These are phyloP conservation scores for Sturnira hondurensis DNA, from an alignment of 2,113 vertebrate species.

Conservation along the genomic window DNA sequence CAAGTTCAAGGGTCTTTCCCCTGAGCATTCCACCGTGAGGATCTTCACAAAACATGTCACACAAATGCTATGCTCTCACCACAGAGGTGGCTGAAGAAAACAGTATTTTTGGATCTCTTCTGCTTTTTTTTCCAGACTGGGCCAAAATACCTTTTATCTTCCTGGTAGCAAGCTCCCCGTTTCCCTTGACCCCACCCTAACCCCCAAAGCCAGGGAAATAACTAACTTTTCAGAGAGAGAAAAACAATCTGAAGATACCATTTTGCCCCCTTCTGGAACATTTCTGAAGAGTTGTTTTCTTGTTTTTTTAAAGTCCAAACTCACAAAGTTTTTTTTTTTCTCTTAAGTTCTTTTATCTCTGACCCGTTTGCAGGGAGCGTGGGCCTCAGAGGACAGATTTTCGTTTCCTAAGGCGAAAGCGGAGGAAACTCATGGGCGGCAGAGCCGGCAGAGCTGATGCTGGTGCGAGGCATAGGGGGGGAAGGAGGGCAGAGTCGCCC, in stretches of 20 bases:
- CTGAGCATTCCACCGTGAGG: not conserved
- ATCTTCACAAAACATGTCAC: slow-evolving; percentile 7
- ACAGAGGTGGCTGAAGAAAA: not conserved
- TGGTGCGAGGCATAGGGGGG: too few relatives aligned
- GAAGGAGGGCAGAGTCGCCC: not conserved
- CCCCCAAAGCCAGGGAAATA: not conserved
- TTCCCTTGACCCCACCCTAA: not conserved
- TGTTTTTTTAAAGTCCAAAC: not conserved
- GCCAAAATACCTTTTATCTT: slow-evolving; percentile 43
- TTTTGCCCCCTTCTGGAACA: not conserved
- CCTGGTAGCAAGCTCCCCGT: not conserved
- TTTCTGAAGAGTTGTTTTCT: slow-evolving; percentile 38
- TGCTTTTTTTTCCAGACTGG: not conserved
- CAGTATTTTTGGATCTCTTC: not conserved
- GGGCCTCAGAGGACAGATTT: not conserved
- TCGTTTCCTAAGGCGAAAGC: not conserved
- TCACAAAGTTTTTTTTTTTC: not conserved
- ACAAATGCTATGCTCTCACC: not conserved
- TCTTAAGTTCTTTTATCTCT: not conserved
- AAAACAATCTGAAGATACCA: not conserved
- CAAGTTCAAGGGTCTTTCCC: slow-evolving; percentile 8
- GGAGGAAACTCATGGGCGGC: not conserved
- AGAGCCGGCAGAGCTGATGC: not conserved
- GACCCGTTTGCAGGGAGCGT: not conserved
- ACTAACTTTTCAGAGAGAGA: not conserved